A percentile compares a stretch with the other conserved stretches of the same genome.
These are phyloP conservation scores for Microtus pennsylvanicus DNA, from an alignment of 2,113 vertebrate genomes.

Conservation along the genomic window DNA sequence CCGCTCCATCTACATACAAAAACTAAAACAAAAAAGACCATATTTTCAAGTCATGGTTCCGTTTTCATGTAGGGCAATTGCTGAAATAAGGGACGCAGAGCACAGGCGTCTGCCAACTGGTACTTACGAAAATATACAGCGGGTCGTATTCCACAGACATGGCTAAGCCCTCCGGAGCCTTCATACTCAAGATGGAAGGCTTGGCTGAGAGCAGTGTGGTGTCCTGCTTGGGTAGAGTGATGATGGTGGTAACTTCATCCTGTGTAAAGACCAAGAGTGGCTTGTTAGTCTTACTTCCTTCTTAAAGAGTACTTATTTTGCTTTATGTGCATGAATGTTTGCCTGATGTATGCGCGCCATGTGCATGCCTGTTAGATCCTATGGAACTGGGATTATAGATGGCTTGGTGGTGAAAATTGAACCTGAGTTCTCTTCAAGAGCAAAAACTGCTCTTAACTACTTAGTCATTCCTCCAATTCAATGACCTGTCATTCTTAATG, in stretches of 20 bases:
- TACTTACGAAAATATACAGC: conserved; percentile 94
- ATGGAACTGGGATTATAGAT: neutral
- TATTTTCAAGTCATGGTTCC: neutral
- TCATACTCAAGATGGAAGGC: conserved; percentile 86
- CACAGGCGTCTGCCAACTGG: neutral
- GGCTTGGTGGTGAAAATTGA: neutral
- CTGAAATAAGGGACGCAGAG: neutral
- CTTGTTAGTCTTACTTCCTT: neutral
- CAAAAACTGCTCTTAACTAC: neutral
- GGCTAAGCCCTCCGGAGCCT: conserved; percentile 87
- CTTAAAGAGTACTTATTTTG: neutral
- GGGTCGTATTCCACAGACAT: conserved; percentile 85
- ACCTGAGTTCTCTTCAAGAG: neutral
- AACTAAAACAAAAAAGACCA: neutral
- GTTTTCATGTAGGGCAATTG: neutral
- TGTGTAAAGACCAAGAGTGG: conserved; percentile 74
- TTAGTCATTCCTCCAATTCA: neutral
- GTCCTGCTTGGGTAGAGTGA: conserved; percentile 36
- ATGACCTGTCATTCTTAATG: neutral
- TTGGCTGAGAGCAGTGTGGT: neutral
- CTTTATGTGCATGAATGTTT: neutral
- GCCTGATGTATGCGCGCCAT: neutral
- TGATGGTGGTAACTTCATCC: conserved; percentile 86
- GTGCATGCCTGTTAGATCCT: neutral
- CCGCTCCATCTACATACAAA: too few species aligned